Percentiles rank a stretch among this genome's conserved stretches.
phyloP scores from a whole-genome alignment of 2,113 vertebrate species.

The Eonycteris spelaea region DNA sequence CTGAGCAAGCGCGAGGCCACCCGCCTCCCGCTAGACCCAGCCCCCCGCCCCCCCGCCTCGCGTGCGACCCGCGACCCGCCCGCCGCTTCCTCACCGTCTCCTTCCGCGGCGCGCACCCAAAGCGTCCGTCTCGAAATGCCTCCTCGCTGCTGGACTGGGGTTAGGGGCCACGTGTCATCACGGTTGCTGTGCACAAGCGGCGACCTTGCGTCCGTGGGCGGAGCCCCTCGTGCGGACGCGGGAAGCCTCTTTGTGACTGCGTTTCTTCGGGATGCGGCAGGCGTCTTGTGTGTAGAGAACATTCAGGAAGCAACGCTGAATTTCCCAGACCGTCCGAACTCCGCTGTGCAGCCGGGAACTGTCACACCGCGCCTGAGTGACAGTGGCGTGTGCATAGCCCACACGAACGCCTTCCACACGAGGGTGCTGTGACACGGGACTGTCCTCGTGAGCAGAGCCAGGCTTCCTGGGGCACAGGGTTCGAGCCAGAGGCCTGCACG shows the following conservation, averaged over 20 bases:
- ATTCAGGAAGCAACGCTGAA: neutral
- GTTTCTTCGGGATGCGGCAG: neutral
- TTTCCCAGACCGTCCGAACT: neutral
- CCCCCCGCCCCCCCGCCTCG: too few relatives aligned
- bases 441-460: too few relatives aligned
- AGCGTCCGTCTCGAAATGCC: neutral
- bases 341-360: neutral
- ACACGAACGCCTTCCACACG: too few relatives aligned
- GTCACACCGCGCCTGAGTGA: too few relatives aligned
- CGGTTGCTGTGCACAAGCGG: neutral
- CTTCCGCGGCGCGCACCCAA: neutral
- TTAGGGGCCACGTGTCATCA: neutral
- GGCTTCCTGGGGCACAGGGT: neutral
- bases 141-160: too few relatives aligned
- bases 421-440: too few relatives aligned
- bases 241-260: accelerated
- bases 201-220: accelerated
- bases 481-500: accelerated
- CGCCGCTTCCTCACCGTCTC: too few relatives aligned
- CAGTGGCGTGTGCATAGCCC: too few relatives aligned
- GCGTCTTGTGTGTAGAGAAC: too few relatives aligned
- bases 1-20: too few relatives aligned
- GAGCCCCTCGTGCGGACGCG: neutral
- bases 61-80: too few relatives aligned
- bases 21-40: too few relatives aligned